A percentile compares a stretch with the other conserved stretches of the same genome.
Conservation (phyloP, 1,140 invertebrate species). For the Drosophila leontia region DNA sequence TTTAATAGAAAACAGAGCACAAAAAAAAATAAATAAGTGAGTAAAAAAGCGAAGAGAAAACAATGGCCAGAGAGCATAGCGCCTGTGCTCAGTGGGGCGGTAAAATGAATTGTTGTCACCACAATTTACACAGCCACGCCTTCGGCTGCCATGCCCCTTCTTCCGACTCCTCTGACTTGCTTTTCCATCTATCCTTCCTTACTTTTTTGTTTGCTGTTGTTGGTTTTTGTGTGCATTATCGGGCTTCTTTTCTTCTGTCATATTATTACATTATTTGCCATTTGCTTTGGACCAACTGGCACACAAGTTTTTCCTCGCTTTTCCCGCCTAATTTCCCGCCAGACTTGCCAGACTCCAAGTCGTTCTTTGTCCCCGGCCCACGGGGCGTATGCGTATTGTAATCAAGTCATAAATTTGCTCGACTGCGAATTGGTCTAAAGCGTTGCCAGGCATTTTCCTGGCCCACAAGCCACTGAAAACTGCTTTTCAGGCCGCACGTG, state of each 20-base stretch:
- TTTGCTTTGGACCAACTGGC: conserved; percentile 51
- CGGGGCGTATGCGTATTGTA: conserved; percentile 59
- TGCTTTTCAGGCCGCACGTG: conserved; percentile 60
- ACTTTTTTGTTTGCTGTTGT: conserved; percentile 8
- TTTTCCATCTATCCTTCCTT: conserved; percentile 3
- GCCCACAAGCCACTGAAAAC: conserved; percentile 52
- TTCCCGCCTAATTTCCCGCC: conserved; percentile 39
- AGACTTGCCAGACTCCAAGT: conserved; percentile 2
- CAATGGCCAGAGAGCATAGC: conserved; percentile 29
- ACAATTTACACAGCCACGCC: conserved; percentile 52
- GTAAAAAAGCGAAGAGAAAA: conserved; percentile 26
- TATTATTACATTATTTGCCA: conserved; percentile 78
- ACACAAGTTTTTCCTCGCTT: conserved; percentile 22
- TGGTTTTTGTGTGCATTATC: conserved; percentile 42
- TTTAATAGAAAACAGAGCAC: conserved; percentile 44
- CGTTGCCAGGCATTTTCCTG: conserved; percentile 45
- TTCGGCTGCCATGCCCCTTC: neutral
- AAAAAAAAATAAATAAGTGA: conserved; percentile 11
- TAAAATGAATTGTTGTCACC: conserved; percentile 82
- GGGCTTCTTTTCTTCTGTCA: conserved; percentile 42
- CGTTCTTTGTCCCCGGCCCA: conserved; percentile 26
- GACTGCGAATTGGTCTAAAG: conserved; percentile 68
- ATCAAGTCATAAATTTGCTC: conserved; percentile 80
- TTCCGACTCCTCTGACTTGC: neutral
- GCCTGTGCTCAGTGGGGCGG: conserved; percentile 64